phyloP scores from a whole-genome alignment of 1,140 invertebrate species.

The Nebria ingens region DNA sequence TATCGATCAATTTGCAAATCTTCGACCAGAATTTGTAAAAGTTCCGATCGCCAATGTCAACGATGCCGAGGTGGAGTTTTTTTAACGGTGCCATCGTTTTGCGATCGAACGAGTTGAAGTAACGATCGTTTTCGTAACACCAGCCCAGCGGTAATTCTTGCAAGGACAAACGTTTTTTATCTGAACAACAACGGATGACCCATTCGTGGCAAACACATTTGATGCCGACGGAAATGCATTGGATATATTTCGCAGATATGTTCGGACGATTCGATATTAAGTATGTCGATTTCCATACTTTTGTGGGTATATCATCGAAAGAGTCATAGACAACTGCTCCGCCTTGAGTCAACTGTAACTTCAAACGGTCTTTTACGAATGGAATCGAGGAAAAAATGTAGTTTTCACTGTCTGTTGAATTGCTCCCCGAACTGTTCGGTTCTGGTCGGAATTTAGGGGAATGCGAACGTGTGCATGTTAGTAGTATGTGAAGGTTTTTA shows the following conservation, averaged over 20 bases:
- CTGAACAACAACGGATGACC: slow-evolving; percentile 42
- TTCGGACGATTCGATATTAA: slow-evolving; percentile 48
- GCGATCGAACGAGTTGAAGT: slow-evolving; percentile 38
- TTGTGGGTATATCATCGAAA: slow-evolving; percentile 44
- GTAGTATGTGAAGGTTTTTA: slow-evolving; percentile 40
- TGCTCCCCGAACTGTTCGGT: slow-evolving; percentile 18
- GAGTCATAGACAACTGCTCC: slow-evolving; percentile 44
- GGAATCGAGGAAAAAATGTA: slow-evolving; percentile 37
- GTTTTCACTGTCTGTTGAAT: slow-evolving; percentile 37
- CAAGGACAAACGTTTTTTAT: slow-evolving; percentile 30
- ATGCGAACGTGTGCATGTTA: slow-evolving; percentile 39
- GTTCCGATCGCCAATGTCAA: slow-evolving; percentile 35
- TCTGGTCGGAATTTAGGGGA: background rate
- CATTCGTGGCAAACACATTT: slow-evolving; percentile 42
- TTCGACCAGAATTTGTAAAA: slow-evolving; percentile 46
- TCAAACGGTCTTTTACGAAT: slow-evolving; percentile 45
- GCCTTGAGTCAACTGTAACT: slow-evolving; percentile 40
- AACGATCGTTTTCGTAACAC: slow-evolving; percentile 37
- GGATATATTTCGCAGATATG: slow-evolving; percentile 45
- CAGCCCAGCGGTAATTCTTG: slow-evolving; percentile 43
- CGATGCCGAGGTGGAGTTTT: slow-evolving; percentile 39
- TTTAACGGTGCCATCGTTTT: slow-evolving; percentile 39
- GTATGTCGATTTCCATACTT: slow-evolving; percentile 40
- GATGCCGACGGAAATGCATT: slow-evolving; percentile 44
- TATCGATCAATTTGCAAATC: slow-evolving; percentile 46